These are phyloP conservation scores for Drosophila albomicans DNA, from an alignment of 1,140 invertebrate species.

Conservation along the genomic window DNA sequence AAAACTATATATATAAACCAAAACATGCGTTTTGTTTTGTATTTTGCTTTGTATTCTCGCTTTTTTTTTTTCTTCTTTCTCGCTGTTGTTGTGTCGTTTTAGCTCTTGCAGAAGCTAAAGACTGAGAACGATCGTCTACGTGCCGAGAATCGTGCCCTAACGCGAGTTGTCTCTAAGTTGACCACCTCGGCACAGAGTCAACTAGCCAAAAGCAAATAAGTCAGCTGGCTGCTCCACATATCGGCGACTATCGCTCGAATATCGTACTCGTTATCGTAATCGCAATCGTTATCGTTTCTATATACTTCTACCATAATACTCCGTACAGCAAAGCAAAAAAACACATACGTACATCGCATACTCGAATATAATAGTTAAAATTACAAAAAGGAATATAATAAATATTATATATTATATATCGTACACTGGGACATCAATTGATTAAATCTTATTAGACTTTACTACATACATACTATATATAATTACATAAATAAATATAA, in stretches of 20 bases:
- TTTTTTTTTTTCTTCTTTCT: conserved; percentile 43
- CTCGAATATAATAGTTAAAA: conserved; percentile 15
- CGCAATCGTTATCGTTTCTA: conserved; percentile 22
- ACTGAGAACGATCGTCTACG: conserved; percentile 98
- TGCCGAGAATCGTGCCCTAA: conserved; percentile 97
- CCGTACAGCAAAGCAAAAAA: conserved; percentile 5
- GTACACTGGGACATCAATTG: conserved; percentile 33
- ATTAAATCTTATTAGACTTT: conserved; percentile 24
- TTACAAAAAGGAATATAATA: conserved; percentile 9
- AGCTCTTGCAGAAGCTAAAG: conserved; percentile 99
- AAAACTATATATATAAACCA: conserved; percentile 9
- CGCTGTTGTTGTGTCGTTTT: conserved; percentile 85
- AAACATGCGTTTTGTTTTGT: conserved; percentile 51
- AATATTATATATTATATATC: conserved; percentile 27
- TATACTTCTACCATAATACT: conserved; percentile 18
- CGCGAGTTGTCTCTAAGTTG: conserved; percentile 97
- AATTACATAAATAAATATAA: conserved; percentile 8
- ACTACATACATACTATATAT: conserved; percentile 4
- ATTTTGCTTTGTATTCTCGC: conserved; percentile 39
- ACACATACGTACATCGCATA: conserved; percentile 22
- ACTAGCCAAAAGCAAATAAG: conserved; percentile 81
- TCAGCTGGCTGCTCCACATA: conserved; percentile 10
- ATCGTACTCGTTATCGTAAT: conserved; percentile 35
- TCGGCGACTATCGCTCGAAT: conserved; percentile 27
- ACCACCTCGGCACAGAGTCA: conserved; percentile 91